Evolutionary conservation across 2,888 invertebrate species (phyloP), one percentile per base, ranked within the genome.

Genomic region (Netelia melanura): DNA sequence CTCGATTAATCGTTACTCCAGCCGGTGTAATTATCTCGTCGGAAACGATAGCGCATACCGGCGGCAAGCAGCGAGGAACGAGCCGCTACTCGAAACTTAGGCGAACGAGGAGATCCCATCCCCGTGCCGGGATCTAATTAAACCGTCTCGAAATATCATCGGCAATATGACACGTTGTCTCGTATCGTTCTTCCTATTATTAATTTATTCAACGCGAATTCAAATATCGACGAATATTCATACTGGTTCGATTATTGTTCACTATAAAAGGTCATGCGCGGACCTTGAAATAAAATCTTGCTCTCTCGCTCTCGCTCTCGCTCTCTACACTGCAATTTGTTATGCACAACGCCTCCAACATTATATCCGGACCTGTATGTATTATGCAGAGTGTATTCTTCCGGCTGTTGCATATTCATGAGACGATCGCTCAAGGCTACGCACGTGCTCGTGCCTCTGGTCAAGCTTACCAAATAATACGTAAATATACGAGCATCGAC

Each of bases 1-100:
- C 87, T 86, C 86, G 85, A 87, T 87, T 87, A 87, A 87, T 87
- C 86, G 87, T 87, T 86, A 87, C 85, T 87, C 83, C 78, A 81
- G 83, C 86, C 81, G 74, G 83, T 86, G 86, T 84, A 81, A 85
- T 81, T 85, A 86, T 82, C 82, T 82, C 81, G 68, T 76, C 83
- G 83, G 67, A 76, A 83, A 67, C 84, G 80, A 80, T 78, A 74
- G 70, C 76, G 80, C 81, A 68, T 61, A 72, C 52, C 81, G 72
- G 75, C 77, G 71, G 71, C 77, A 61, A 38, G 6, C 6, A 38
- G 38, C 54, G 79, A 17, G 21, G 21, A 38, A 58, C 68, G 38
- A 56, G 44, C 52, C 8, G 38, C 38, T 38, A 38, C 38, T 38
- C 38, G 38, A 38, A 38, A 38, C 38, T 38, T 38, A 6, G 6